phyloP scores from a whole-genome alignment of 1,140 invertebrate species.

The Macrostomum lignano region DNA sequence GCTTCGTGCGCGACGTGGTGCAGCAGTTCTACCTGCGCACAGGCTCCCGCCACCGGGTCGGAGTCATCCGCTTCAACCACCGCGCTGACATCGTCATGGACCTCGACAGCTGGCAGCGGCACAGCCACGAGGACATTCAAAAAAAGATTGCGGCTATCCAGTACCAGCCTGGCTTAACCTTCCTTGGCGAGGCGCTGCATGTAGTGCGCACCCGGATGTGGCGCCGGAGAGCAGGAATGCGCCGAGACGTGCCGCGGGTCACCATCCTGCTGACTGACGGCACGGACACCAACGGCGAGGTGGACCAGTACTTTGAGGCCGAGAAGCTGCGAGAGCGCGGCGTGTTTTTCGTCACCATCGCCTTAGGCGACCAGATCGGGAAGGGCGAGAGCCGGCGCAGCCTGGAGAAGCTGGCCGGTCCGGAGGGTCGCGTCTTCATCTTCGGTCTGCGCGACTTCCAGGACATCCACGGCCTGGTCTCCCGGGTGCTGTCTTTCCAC shows the following conservation, averaged over 20 bases:
- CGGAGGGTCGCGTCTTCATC: background rate
- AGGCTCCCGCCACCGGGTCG: constrained; percentile 1
- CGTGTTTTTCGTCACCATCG: background rate
- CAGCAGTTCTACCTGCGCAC: constrained; percentile 1
- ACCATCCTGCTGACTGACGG: background rate
- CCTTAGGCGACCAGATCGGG: background rate
- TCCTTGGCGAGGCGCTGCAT: background rate
- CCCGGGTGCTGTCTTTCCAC: background rate
- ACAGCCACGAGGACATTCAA: background rate
- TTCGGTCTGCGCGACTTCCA: background rate
- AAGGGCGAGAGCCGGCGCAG: too few species aligned
- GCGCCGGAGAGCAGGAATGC: background rate
- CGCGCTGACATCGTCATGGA: background rate
- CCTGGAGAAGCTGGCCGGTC: background rate
- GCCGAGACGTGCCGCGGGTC: background rate
- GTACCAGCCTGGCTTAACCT: background rate
- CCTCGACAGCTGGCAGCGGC: background rate
- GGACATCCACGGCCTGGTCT: constrained; percentile 4
- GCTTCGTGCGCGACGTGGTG: background rate
- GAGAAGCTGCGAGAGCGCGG: constrained; percentile 1
- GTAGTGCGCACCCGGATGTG: background rate
- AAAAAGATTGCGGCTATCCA: constrained; percentile 2
- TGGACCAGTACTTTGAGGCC: constrained; percentile 1
- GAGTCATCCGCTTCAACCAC: constrained; percentile 1
- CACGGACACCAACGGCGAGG: background rate